These are phyloP conservation scores for Pithys albifrons DNA, from an alignment of 2,113 vertebrate species.

Conservation along the genomic window DNA sequence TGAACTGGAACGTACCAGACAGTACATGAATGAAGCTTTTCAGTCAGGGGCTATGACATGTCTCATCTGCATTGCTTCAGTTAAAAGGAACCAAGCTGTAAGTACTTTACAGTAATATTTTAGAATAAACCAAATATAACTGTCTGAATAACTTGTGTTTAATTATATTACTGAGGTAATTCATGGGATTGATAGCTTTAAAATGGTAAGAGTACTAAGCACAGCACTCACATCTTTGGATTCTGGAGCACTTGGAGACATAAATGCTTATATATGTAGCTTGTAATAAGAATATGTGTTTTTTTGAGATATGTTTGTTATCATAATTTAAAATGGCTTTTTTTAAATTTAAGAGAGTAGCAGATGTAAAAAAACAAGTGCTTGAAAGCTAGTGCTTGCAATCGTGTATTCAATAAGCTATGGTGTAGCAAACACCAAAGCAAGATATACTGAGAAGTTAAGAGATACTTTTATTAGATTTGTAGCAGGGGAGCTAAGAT, in stretches of 20 bases:
- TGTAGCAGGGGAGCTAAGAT: neutral
- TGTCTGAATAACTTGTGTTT: neutral
- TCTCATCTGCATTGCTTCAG: constrained; percentile 95
- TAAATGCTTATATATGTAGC: neutral
- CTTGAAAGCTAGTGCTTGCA: neutral
- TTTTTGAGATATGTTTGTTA: neutral
- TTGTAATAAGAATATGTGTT: neutral
- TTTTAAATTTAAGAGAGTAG: neutral
- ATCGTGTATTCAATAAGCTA: neutral
- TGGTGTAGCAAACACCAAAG: neutral
- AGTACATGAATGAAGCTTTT: constrained; percentile 92
- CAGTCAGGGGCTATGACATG: constrained; percentile 93
- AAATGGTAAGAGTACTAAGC: neutral
- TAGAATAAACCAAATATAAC: neutral
- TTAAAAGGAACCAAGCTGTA: constrained; percentile 93
- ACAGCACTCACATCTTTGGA: neutral
- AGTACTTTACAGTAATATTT: constrained; percentile 53
- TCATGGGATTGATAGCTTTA: neutral
- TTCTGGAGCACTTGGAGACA: neutral
- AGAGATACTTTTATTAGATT: neutral
- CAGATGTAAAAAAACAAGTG: neutral
- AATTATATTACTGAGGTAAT: neutral
- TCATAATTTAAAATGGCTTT: neutral
- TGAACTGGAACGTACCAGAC: constrained; percentile 86
- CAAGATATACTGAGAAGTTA: neutral